Evolutionary conservation across 92 coral and sea anemone species (phyloP), one percentile per base, ranked within the genome.

Genomic region (Parazoanthus swiftii): DNA sequence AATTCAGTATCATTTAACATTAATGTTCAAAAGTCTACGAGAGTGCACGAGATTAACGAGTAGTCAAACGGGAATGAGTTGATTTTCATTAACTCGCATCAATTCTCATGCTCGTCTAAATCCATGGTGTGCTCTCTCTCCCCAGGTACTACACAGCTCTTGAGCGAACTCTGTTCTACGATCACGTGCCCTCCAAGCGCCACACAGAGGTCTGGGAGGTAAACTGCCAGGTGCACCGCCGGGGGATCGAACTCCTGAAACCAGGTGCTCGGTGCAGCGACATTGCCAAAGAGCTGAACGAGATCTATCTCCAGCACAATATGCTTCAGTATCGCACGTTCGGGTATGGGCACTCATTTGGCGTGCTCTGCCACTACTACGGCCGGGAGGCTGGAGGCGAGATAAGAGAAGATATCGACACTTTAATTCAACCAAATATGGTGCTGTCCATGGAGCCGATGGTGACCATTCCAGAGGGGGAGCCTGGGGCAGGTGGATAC

Each of bases 381-480:
- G 98, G 98, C 35, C 95, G 98, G 42, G 98, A 95, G 90, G 98
- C 98, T 67, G 97, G 94, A 51, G 86, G 94, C 18, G 98, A 95
- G 91, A 63, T 95, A 38, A 94, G 98, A 46, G 98, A 95, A 89
- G 95, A 95, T 43, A 88, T 92, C 9, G 98, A 95, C 37, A 94
- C 98, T 26, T 92, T 92, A 37, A 66, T 95, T 38, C 88, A 95
- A 74, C 97, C 98, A 14, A 94, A 94, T 85, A 95, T 95, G 98
- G 98, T 95, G 15, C 83, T 95, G 8, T 94, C 98, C 43, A 95
- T 95, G 97, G 98, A 95, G 85, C 98, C 98, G 8, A 94, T 92
- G 95, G 81, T 95, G 25, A 95, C 98, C n/a, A 89, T 95, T 2
- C 98, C 97, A 29, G 98, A 95, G 83, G 93, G 95, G 51, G 86